These are phyloP conservation scores for Tenthredo scrophulariae DNA, from an alignment of 2,888 invertebrate species.

Conservation along the genomic window DNA sequence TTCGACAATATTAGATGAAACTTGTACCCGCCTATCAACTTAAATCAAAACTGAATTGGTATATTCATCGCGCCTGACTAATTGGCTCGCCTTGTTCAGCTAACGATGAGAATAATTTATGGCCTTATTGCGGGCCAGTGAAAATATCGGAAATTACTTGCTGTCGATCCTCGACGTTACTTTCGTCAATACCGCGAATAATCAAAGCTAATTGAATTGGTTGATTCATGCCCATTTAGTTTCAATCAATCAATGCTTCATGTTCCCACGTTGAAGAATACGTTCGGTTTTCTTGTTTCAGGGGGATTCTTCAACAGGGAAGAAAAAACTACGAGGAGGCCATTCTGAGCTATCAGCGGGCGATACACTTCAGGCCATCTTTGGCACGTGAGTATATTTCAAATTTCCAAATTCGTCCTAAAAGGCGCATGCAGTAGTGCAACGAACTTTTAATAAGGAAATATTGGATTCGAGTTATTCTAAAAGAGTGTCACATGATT, in stretches of 20 bases:
- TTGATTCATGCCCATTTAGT: neutral
- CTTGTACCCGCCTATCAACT: neutral
- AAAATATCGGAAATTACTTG: neutral
- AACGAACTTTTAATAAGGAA: neutral
- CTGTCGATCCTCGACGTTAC: neutral
- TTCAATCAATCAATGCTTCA: neutral
- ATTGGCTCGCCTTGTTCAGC: neutral
- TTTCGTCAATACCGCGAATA: neutral
- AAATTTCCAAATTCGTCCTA: neutral
- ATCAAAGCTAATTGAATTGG: neutral
- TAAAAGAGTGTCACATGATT: neutral
- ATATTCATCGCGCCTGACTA: neutral
- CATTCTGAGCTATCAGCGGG: constrained; percentile 93
- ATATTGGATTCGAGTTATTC: neutral
- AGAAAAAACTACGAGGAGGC: constrained; percentile 93
- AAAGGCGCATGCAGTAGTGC: neutral
- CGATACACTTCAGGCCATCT: constrained; percentile 95
- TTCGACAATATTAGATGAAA: neutral
- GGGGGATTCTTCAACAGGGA: constrained; percentile 95
- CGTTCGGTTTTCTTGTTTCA: constrained; percentile 80
- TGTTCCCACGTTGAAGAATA: constrained; percentile 29
- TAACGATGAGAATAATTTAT: neutral
- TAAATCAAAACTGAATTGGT: neutral
- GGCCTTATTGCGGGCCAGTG: neutral
- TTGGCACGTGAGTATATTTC: constrained; percentile 91